Conservation (phyloP, 2,888 invertebrate species). For the Lordiphosa andalusiaca region DNA sequence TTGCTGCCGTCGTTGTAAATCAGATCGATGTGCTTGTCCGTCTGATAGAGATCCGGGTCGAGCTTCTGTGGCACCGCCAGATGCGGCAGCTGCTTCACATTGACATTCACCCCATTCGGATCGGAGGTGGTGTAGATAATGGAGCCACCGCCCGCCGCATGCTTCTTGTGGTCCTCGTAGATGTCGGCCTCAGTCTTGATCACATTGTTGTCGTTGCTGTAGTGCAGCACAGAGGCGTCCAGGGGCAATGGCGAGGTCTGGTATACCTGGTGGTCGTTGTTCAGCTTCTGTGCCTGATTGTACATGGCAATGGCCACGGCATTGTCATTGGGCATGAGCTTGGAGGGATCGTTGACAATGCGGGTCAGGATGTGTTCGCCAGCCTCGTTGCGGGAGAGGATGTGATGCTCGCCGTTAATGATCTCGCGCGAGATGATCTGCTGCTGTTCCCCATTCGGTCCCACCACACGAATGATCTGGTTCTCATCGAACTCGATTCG, state of each 20-base stretch:
- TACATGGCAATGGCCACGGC: conserved; percentile 79
- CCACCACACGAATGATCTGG: conserved; percentile 80
- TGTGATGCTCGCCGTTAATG: conserved; percentile 80
- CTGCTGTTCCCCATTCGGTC: conserved; percentile 80
- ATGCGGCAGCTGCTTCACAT: conserved; percentile 78
- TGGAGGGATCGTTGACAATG: conserved; percentile 80
- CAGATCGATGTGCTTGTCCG: conserved; percentile 85
- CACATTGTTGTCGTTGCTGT: conserved; percentile 72
- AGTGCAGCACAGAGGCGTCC: conserved; percentile 79
- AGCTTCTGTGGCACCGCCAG: conserved; percentile 78
- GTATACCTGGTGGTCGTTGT: conserved; percentile 77
- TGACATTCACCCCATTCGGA: conserved; percentile 79
- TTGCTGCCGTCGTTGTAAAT: conserved; percentile 92
- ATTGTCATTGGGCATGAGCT: conserved; percentile 79
- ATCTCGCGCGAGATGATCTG: conserved; percentile 81
- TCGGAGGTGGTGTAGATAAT: conserved; percentile 80
- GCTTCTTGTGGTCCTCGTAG: conserved; percentile 79
- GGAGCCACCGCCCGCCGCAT: conserved; percentile 72
- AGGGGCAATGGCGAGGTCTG: conserved; percentile 79
- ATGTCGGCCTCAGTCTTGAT: conserved; percentile 79
- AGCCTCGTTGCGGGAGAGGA: conserved; percentile 80
- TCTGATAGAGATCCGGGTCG: conserved; percentile 80
- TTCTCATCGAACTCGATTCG: conserved; percentile 80
- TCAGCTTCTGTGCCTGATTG: conserved; percentile 79
- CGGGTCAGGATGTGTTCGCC: conserved; percentile 81